A percentile compares a stretch with the other conserved stretches of the same genome.
Evolutionary conservation across 2,888 invertebrate species (phyloP).

Genomic region (Thera obeliscata): DNA sequence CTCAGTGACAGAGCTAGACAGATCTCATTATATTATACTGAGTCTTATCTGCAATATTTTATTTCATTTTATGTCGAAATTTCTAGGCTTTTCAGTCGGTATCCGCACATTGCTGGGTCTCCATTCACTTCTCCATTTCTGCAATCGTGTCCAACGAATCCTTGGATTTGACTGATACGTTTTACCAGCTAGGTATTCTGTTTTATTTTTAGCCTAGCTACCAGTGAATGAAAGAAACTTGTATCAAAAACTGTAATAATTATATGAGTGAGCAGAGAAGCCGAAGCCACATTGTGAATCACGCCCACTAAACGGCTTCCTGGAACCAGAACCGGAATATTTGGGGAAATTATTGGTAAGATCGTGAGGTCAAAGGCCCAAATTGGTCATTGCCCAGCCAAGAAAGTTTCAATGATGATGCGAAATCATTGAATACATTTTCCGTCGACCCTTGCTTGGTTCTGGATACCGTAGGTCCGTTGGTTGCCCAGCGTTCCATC

Average conservation of each 20-base stretch:
- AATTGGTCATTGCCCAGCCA: slow-evolving; percentile 4
- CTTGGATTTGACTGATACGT: background rate
- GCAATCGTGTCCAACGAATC: no score
- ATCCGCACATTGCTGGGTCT: no score
- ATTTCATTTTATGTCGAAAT: no score
- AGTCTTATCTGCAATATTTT: no score
- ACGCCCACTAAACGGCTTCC: background rate
- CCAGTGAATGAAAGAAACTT: background rate
- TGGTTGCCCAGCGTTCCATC: no score
- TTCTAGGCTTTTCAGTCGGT: no score
- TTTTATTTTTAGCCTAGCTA: background rate
- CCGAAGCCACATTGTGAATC: background rate
- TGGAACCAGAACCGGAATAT: slow-evolving; percentile 2
- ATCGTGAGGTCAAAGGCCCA: slow-evolving; percentile 9
- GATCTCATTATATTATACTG: no score
- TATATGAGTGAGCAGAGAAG: background rate
- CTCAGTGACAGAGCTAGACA: no score
- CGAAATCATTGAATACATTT: background rate
- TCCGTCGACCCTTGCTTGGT: background rate
- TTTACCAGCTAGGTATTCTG: background rate
- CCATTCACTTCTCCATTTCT: no score
- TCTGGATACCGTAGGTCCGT: no score
- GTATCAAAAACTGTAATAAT: background rate
- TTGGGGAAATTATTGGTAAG: slow-evolving; percentile 1
- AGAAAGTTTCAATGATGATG: slow-evolving; percentile 2